phyloP scores from a whole-genome alignment of 1,140 invertebrate species.

The Drosophila dunni region DNA sequence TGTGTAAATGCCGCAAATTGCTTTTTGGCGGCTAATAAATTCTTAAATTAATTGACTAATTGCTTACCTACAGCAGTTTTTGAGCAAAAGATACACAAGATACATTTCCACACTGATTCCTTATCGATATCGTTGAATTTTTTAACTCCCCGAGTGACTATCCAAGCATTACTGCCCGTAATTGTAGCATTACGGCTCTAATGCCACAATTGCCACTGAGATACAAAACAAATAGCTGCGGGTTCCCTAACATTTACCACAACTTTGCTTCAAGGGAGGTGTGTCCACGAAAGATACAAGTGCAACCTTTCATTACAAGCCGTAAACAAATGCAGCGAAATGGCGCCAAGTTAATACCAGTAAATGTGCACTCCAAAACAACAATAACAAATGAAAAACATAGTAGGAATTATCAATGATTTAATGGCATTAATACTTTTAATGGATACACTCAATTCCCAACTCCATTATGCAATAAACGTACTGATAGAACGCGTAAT shows the following conservation, averaged over 20 bases:
- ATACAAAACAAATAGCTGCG: constrained; percentile 28
- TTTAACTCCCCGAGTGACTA: background rate
- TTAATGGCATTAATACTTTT: constrained; percentile 39
- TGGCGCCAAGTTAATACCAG: constrained; percentile 17
- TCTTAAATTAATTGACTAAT: constrained; percentile 83
- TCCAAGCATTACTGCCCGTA: constrained; percentile 26
- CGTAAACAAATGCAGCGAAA: constrained; percentile 35
- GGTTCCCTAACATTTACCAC: constrained; percentile 22
- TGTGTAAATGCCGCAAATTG: constrained; percentile 74
- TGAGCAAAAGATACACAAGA: constrained; percentile 20
- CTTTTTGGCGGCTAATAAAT: constrained; percentile 83
- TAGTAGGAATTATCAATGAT: constrained; percentile 39
- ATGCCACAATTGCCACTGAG: constrained; percentile 35
- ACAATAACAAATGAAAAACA: constrained; percentile 24
- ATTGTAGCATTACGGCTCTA: constrained; percentile 35
- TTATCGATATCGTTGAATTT: constrained; percentile 1
- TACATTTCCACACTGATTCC: background rate
- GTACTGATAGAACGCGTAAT: background rate
- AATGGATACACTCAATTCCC: constrained; percentile 31
- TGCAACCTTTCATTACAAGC: constrained; percentile 41
- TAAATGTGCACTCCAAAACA: constrained; percentile 28
- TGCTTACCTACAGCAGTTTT: constrained; percentile 70
- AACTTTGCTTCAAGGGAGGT: constrained; percentile 22
- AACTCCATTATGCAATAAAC: background rate
- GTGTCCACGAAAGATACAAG: constrained; percentile 27